Base-by-base conservation (phyloP, 2,113 vertebrate genomes). In the Indicator indicator region DNA sequence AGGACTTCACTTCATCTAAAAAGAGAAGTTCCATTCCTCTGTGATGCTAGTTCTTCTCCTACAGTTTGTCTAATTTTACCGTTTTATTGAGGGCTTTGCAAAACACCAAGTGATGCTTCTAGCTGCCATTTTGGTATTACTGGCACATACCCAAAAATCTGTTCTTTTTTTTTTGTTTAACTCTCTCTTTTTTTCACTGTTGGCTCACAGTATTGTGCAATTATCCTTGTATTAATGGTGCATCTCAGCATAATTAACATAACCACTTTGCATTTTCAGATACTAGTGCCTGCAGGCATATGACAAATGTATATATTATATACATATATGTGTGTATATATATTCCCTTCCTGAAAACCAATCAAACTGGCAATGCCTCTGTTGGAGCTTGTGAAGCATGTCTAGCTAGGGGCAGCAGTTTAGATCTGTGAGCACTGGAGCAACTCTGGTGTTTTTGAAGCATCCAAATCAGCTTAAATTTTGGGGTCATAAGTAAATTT, bases 371-470 rank as follows among this genome's bases (percentile, higher is more conserved):
- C 11, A 26, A 38, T 76, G 42, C 46, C 18, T 68, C 16, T 60
- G 14, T 50, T 62, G 59, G 9, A 79, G 36, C 28, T 55, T 15
- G 6, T n/a, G 14, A 17, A 74, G 27, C 16, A 50, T 27, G 55
- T 79, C 36, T 52, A 30, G 23, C 24, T 76, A 10, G 17, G 74
- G 28, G 16, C 23, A 83, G 62, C 36, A 62, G 33, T 63, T 58
- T 30, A 55, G 52, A 79, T 26, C 23, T 64, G n/a, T 0, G 0
- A 38, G 12, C 1, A 2, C 9, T 44, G 69, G 24, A 84, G 12
- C 1, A 4, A 72, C 24, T 73, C 6, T 2, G 2, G 12, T 1
- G 1, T 76, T 44, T 2, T 44, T 2, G 1, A 63, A 83, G 36
- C 19, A 32, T 16, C 19, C 46, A 59, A 82, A 55, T 6, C 9